Evolutionary conservation across 1,140 invertebrate species (phyloP), one percentile per base, ranked within the genome.

Genomic region (Pemphigus obesinymphae): DNA sequence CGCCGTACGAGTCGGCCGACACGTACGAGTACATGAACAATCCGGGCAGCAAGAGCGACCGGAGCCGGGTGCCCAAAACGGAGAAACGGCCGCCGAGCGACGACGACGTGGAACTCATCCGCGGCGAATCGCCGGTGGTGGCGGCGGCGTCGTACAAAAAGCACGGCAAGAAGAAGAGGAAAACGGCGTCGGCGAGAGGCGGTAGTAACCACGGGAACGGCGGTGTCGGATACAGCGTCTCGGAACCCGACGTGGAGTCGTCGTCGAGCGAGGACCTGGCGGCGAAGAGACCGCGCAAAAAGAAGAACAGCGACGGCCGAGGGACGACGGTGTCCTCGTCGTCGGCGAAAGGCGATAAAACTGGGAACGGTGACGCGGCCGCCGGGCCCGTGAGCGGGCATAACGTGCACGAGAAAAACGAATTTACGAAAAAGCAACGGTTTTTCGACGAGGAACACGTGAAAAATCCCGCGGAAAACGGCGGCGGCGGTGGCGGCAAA

Each of bases 391-490:
- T 17, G n/a, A n/a, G n/a, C 13, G 26, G 45, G 26, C 70, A 50
- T 26, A 48, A 50, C 26, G 26, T 73, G 13, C 43, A 48, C 43
- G 31, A 73, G 26, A 73, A 48, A 10, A 73, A 73, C 20, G 70
- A 73, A 26, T 73, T 50, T 17, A 50, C 70, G 3, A 73, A 73
- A 26, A 48, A 11, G 8, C 70, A 31, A 4, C 43, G 50, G 45
- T 73, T 73, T 4, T 73, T 50, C 45, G 70, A 73, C 26, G 70
- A 73, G 45, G 70, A 73, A 17, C 70, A 73, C 45, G 70, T 73
- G 45, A 45, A 72, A 2, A 2, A 11, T 3, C 40, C 26, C 6
- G 20, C 26, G 26, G 31, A 50, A 15, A 48, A 13, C 17, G 3
- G 11, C 10, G 2, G 34, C 11, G 31, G 31, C 29, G 15, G 29